Conservation (phyloP, 2,113 vertebrate species). For the Theristicus caerulescens region DNA sequence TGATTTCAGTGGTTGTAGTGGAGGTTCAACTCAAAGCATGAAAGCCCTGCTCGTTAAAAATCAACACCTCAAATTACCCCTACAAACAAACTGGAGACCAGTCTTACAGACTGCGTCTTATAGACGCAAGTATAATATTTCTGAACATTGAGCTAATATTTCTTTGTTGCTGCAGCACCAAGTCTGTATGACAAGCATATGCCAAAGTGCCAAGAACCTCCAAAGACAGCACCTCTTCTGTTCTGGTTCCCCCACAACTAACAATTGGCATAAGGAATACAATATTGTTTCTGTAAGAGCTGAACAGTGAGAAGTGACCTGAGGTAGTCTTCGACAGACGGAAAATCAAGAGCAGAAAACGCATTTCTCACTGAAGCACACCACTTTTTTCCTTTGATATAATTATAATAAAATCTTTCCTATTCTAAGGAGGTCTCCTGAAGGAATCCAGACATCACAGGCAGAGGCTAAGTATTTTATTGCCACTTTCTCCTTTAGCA, state of each 20-base stretch:
- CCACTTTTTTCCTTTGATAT: not conserved
- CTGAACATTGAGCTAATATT: not conserved
- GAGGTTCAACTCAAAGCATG: not conserved
- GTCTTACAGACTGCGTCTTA: not conserved
- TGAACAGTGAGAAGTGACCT: conserved; percentile 32
- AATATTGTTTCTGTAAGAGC: conserved; percentile 52
- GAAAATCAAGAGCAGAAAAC: conserved; percentile 17
- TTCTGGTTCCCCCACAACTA: not conserved
- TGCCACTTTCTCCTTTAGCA: not conserved
- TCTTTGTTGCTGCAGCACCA: not conserved
- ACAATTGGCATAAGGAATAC: conserved; percentile 23
- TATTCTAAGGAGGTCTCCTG: not conserved
- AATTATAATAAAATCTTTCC: not conserved
- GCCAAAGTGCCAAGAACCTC: not conserved
- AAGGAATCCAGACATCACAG: not conserved
- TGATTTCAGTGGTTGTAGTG: not conserved
- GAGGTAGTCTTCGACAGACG: not conserved
- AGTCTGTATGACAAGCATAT: not conserved
- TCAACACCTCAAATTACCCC: not conserved
- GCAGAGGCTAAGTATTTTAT: not conserved
- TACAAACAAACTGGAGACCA: not conserved
- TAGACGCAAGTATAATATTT: not conserved
- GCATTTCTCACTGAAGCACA: not conserved
- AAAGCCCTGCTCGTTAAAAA: not conserved
- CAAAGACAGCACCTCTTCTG: conserved; percentile 11